Percentiles rank a stretch among this genome's conserved stretches.
These are phyloP conservation scores for Drosophila mauritiana DNA, from an alignment of 1,140 invertebrate species.

Conservation along the genomic window DNA sequence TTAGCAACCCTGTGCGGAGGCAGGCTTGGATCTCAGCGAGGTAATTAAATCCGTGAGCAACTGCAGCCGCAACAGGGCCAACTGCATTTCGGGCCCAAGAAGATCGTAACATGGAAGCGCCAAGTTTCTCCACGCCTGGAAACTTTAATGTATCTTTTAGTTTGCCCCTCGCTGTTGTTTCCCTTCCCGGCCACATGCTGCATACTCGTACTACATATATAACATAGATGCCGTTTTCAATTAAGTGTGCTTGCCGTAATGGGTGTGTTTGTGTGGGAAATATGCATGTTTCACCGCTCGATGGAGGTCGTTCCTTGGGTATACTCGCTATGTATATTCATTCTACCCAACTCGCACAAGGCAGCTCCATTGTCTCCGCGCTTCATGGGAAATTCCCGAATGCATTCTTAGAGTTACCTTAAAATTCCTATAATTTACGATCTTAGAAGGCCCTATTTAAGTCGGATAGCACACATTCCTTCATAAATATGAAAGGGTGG, in stretches of 20 bases:
- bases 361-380: slow-evolving; percentile 36
- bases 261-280: slow-evolving; percentile 60
- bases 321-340: slow-evolving; percentile 1
- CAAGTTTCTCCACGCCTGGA: slow-evolving; percentile 69
- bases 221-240: slow-evolving; percentile 54
- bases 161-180: slow-evolving; percentile 27
- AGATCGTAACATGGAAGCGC: slow-evolving; percentile 62
- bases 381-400: slow-evolving; percentile 32
- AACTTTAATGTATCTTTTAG: slow-evolving; percentile 58
- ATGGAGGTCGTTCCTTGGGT: slow-evolving; percentile 48
- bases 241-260: slow-evolving; percentile 40
- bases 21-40: slow-evolving; percentile 35
- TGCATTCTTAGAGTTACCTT: slow-evolving; percentile 42
- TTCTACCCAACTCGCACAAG: slow-evolving; percentile 33
- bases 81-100: slow-evolving; percentile 51
- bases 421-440: slow-evolving; percentile 42
- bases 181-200: slow-evolving; percentile 4
- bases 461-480: slow-evolving; percentile 19
- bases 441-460: slow-evolving; percentile 21
- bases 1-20: slow-evolving; percentile 41
- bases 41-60: slow-evolving; percentile 54
- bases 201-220: neutral
- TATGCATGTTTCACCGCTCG: slow-evolving; percentile 51
- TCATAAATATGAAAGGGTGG: slow-evolving; percentile 23
- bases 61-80: slow-evolving; percentile 21